Conservation (phyloP, 2,113 vertebrate genomes). For the Clarias gariepinus region DNA sequence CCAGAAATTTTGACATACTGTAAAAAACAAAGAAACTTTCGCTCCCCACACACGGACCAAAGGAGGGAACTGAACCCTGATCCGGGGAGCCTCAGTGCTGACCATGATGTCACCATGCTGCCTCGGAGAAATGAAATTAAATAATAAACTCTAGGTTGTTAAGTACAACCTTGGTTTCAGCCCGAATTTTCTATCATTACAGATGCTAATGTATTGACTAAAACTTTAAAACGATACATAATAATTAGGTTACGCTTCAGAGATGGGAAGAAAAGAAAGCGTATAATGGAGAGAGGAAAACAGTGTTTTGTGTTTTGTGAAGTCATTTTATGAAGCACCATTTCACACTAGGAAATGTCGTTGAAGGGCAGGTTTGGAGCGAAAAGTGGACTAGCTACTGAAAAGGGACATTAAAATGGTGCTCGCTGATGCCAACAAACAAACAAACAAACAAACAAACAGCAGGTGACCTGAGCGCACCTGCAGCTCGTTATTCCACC, state of each 20-base stretch:
- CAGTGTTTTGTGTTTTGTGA: not conserved
- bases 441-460: constrained; percentile 61
- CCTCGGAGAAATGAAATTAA: not conserved
- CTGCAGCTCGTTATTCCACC: constrained; percentile 84
- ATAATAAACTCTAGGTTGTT: not conserved
- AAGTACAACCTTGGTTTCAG: not conserved
- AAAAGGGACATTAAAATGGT: not conserved
- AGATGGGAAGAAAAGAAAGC: not conserved
- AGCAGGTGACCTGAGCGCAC: constrained; percentile 74
- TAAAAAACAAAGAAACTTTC: not conserved
- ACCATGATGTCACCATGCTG: too few relatives aligned
- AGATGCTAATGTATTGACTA: not conserved
- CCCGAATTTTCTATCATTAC: not conserved
- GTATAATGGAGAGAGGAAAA: constrained; percentile 33
- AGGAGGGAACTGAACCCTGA: too few relatives aligned
- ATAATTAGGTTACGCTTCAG: constrained; percentile 60
- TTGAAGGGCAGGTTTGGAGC: constrained; percentile 7
- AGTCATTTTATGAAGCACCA: constrained; percentile 28
- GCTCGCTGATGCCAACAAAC: constrained; percentile 58
- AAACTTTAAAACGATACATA: constrained; percentile 59
- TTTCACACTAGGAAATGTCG: constrained; percentile 23
- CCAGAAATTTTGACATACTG: not conserved
- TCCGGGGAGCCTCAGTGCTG: too few relatives aligned
- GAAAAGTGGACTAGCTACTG: constrained; percentile 25
- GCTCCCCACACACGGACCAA: too few relatives aligned